Conservation (phyloP, 1,140 invertebrate genomes). For the Drosophila truncata region DNA sequence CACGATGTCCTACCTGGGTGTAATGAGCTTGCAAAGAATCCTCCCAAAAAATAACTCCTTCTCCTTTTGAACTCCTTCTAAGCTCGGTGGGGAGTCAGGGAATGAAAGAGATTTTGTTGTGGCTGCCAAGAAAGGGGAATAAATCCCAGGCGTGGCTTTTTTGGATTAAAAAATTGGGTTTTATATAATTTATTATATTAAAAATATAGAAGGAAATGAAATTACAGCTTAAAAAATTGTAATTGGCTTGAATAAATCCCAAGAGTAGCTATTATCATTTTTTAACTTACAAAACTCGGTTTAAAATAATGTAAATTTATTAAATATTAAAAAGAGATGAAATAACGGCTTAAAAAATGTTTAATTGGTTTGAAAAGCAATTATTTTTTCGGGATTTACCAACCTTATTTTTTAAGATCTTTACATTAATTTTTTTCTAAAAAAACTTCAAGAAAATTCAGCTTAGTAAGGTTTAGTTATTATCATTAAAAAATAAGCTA, state of each 20-base stretch:
- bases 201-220: background rate
- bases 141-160: background rate
- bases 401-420: background rate
- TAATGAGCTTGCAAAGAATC: slow-evolving; percentile 60
- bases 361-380: background rate
- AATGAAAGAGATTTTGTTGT: slow-evolving; percentile 34
- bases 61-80: slow-evolving; percentile 1
- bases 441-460: background rate
- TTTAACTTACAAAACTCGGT: background rate
- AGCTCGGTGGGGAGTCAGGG: slow-evolving; percentile 11
- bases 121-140: background rate
- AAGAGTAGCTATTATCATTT: no score
- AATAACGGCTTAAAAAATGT: no score
- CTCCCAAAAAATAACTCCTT: slow-evolving; percentile 21
- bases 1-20: slow-evolving; percentile 82
- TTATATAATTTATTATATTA: background rate
- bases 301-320: background rate
- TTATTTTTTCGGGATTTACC: background rate
- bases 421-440: background rate
- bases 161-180: background rate
- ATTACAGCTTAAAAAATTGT: background rate
- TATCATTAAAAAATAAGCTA: no score
- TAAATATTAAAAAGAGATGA: no score
- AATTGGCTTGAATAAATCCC: slow-evolving; percentile 6
- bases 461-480: no score